Percentiles rank a stretch among this genome's conserved stretches.
Evolutionary conservation across 2,888 invertebrate genomes (phyloP).

Genomic region (Spialia ferax): DNA sequence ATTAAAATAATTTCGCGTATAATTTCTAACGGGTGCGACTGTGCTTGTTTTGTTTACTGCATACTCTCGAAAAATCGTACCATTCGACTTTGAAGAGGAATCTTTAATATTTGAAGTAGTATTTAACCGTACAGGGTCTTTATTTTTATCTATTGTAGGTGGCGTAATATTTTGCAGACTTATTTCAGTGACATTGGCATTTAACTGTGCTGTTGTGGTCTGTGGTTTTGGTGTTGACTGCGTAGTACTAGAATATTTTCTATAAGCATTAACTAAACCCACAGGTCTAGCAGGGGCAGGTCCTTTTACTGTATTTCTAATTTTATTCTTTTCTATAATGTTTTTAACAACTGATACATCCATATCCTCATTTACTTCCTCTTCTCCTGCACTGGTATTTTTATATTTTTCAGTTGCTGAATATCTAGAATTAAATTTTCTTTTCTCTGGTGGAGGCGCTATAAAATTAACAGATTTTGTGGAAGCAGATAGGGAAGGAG

Average conservation of each 20-base stretch:
- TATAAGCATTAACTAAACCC: conserved; percentile 79
- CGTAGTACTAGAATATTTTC: conserved; percentile 70
- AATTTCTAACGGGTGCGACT: conserved; percentile 64
- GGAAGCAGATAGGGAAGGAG: conserved; percentile 79
- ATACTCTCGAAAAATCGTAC: conserved; percentile 55
- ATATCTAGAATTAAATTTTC: conserved; percentile 78
- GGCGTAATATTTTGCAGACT: conserved; percentile 61
- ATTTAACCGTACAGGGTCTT: conserved; percentile 55
- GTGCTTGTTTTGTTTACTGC: conserved; percentile 57
- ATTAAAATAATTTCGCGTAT: conserved; percentile 72
- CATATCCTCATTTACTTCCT: conserved; percentile 86
- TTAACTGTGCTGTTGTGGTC: conserved; percentile 61
- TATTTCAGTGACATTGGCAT: conserved; percentile 61
- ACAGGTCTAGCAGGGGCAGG: conserved; percentile 80
- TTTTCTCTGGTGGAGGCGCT: conserved; percentile 71
- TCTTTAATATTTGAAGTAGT: conserved; percentile 52
- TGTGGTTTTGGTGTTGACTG: conserved; percentile 64
- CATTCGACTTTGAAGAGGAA: conserved; percentile 48
- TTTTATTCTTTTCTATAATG: conserved; percentile 83
- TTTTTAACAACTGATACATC: conserved; percentile 88
- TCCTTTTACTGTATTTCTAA: conserved; percentile 81
- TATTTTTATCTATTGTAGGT: conserved; percentile 56
- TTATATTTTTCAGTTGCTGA: conserved; percentile 81
- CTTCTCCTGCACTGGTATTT: conserved; percentile 82
- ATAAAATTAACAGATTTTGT: conserved; percentile 81